phyloP scores from a whole-genome alignment of 2,888 invertebrate genomes.

The Apeira syringaria region DNA sequence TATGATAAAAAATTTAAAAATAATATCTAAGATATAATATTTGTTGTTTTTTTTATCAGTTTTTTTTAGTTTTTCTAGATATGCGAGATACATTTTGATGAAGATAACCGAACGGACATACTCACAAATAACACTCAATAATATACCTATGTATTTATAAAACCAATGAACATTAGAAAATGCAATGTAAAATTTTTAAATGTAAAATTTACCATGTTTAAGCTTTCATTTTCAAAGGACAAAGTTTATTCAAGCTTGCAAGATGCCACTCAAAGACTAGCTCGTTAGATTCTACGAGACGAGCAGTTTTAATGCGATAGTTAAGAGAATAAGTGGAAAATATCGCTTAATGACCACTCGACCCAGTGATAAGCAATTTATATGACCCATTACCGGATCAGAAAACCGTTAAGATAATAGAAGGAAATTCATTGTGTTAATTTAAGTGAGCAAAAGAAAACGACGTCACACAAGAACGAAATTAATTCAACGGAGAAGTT shows the following conservation, averaged over 20 bases:
- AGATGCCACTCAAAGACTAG: neutral
- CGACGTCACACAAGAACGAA: constrained; percentile 22
- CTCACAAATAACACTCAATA: no score
- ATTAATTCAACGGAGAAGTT: constrained; percentile 26
- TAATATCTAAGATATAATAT: no score
- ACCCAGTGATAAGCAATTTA: constrained; percentile 68
- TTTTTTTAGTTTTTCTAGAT: no score
- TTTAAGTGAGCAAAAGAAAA: constrained; percentile 39
- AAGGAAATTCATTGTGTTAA: constrained; percentile 48
- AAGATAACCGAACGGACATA: no score
- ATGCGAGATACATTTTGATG: no score
- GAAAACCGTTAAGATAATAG: constrained; percentile 65
- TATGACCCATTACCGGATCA: constrained; percentile 66
- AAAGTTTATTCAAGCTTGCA: neutral
- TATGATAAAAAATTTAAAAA: no score
- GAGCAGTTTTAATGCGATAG: constrained; percentile 2
- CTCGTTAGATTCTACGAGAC: neutral
- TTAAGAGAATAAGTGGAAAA: constrained; percentile 24
- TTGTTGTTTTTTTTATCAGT: no score
- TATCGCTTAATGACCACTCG: constrained; percentile 50
- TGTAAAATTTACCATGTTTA: no score
- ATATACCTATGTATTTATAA: no score
- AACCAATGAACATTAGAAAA: no score
- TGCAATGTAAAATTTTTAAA: no score
- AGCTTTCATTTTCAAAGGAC: neutral